Evolutionary conservation across 2,888 invertebrate genomes (phyloP), one percentile per base, ranked within the genome.

Genomic region (Aphidoletes aphidimyza): DNA sequence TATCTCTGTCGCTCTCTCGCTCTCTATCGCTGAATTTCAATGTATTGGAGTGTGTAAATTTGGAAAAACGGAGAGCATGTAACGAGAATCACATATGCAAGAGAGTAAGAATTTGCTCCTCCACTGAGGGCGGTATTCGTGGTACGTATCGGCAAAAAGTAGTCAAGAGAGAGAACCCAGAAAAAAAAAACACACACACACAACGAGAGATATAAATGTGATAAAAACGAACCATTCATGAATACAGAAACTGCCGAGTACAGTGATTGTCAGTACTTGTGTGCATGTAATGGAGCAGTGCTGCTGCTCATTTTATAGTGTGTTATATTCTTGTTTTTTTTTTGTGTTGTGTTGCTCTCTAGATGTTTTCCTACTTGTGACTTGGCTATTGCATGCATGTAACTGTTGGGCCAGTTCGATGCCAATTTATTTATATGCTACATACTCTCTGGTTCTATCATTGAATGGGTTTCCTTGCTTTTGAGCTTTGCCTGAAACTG

Each of bases 51-150:
- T 69, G 69, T 30, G 69, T 69, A 30, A 69, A 30, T 54, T 3
- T n/a, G n/a, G n/a, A n/a, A 54, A 54, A 54, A 54, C 22, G n/a
- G n/a, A 54, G 17, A 54, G 30, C 69, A 69, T 69, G 30, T 30
- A 30, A 30, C 69, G 30, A 69, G 69, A n/a, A n/a, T n/a, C n/a
- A 30, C 69, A 69, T 30, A 30, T 69, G 69, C 2, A 17, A 69
- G 69, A n/a, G n/a, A n/a, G n/a, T n/a, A n/a, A n/a, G n/a, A n/a
- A n/a, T 69, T 30, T 69, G n/a, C 69, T 69, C 69, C 69, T 69
- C 69, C 69, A n/a, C 30, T 69, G 30, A 30, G 69, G 69, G 69
- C 69, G 69, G 69, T 69, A 69, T 69, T 69, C 69, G 69, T 14
- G n/a, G 30, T 30, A n/a, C n/a, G n/a, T n/a, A n/a, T n/a, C 14